These are phyloP conservation scores for Furcifer pardalis DNA, from an alignment of 2,797 vertebrate genomes.

Conservation along the genomic window DNA sequence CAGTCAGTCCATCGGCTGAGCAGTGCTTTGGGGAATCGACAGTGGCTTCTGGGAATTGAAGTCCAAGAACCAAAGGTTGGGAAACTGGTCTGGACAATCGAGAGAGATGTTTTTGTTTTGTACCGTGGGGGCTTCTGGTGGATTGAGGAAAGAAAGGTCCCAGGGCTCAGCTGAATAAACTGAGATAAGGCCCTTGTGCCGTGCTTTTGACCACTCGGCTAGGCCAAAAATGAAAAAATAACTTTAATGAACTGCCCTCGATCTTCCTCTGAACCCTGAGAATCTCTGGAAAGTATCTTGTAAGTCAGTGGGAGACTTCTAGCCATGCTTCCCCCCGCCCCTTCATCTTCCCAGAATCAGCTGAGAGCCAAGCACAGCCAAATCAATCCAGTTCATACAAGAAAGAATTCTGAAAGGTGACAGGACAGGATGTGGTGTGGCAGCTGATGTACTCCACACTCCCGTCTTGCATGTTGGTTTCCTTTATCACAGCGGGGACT, in stretches of 20 bases:
- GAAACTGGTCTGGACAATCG: not conserved
- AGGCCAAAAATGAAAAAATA: not conserved
- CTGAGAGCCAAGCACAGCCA: not conserved
- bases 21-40: no score
- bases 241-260: not conserved
- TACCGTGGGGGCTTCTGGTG: not conserved
- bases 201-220: no score
- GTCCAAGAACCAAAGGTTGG: no score
- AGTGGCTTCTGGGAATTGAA: no score
- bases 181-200: not conserved
- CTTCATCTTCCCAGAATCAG: no score
- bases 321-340: not conserved
- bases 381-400: slow-evolving; percentile 87
- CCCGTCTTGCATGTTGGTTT: slow-evolving; percentile 76
- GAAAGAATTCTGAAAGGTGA: slow-evolving; percentile 84
- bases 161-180: not conserved
- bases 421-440: slow-evolving; percentile 79
- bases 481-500: slow-evolving; percentile 63
- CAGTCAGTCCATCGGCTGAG: no score
- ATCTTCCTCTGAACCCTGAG: not conserved
- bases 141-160: not conserved
- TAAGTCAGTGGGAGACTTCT: not conserved
- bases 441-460: slow-evolving; percentile 74
- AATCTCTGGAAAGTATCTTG: not conserved
- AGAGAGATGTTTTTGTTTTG: no score